These are phyloP conservation scores for Halcyon malimbica DNA, from an alignment of 2,113 vertebrate genomes.

Conservation along the genomic window DNA sequence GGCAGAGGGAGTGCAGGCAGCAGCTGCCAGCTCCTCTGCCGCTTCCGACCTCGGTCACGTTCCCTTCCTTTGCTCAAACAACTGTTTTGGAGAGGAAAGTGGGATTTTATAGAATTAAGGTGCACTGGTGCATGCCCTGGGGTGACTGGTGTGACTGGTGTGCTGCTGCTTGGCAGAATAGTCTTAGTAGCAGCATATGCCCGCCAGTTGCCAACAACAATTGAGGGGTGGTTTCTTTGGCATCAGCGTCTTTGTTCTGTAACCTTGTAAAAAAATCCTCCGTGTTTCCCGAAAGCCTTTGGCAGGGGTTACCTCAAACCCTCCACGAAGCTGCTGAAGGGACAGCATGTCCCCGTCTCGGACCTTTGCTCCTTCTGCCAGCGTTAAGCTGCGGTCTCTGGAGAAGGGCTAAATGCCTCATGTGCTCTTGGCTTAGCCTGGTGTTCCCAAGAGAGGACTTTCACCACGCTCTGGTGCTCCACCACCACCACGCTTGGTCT, in stretches of 20 bases:
- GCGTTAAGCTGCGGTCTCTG: neutral
- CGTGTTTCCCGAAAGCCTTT: neutral
- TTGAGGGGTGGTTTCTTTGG: neutral
- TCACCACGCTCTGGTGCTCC: neutral
- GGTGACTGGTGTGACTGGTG: neutral
- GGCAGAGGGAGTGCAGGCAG: neutral
- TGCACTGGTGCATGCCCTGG: rapidly evolving
- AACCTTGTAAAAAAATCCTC: neutral
- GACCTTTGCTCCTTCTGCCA: neutral
- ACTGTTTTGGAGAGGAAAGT: neutral
- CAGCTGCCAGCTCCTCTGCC: neutral
- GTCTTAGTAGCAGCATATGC: neutral
- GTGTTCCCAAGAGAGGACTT: neutral
- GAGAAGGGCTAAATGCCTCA: neutral
- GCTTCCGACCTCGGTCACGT: rapidly evolving
- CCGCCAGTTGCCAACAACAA: neutral
- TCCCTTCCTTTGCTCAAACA: rapidly evolving
- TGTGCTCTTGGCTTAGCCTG: neutral
- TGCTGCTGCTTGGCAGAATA: neutral
- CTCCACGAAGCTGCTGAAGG: neutral
- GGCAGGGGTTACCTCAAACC: neutral
- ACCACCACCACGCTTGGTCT: neutral
- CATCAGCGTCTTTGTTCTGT: neutral
- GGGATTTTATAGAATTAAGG: neutral
- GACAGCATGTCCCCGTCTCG: neutral